Percentiles rank a stretch among this genome's conserved stretches.
Evolutionary conservation across 2,888 invertebrate genomes (phyloP).

Genomic region (Platerodrilus igneus): DNA sequence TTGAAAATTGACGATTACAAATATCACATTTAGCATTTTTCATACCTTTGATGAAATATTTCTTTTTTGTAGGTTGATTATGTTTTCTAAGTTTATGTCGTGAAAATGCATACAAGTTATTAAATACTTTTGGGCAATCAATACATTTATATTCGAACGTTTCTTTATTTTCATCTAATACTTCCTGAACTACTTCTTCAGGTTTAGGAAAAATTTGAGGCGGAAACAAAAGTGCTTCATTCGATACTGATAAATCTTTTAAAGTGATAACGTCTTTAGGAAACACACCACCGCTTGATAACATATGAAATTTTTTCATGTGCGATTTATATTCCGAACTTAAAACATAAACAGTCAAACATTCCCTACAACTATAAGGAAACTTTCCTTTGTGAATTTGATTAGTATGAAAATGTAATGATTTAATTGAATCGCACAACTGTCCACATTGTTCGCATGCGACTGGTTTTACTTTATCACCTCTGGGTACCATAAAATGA

Average conservation of each 20-base stretch:
- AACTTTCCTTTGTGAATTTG: conserved; percentile 40
- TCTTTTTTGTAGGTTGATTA: conserved; percentile 29
- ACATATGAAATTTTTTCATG: conserved; percentile 33
- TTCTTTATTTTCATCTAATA: neutral
- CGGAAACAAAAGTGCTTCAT: conserved; percentile 16
- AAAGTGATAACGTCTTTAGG: conserved; percentile 38
- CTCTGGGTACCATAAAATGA: conserved; percentile 38
- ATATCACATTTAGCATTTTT: conserved; percentile 45
- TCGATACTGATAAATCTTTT: conserved; percentile 33
- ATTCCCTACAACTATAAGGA: conserved; percentile 41
- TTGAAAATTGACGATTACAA: conserved; percentile 44
- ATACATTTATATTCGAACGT: conserved; percentile 33
- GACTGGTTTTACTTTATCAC: conserved; percentile 9
- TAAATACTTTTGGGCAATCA: conserved; percentile 37
- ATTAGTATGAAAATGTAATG: conserved; percentile 40
- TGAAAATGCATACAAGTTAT: conserved; percentile 38
- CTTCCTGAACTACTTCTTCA: neutral
- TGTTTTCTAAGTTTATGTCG: conserved; percentile 43
- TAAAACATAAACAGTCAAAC: conserved; percentile 36
- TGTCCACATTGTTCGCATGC: conserved; percentile 39
- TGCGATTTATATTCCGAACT: conserved; percentile 35
- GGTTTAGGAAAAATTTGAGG: neutral
- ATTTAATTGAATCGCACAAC: conserved; percentile 34
- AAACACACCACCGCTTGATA: conserved; percentile 24
- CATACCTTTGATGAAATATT: conserved; percentile 44